phyloP scores from a whole-genome alignment of 2,797 vertebrate species.

The Sebastes cheni region DNA sequence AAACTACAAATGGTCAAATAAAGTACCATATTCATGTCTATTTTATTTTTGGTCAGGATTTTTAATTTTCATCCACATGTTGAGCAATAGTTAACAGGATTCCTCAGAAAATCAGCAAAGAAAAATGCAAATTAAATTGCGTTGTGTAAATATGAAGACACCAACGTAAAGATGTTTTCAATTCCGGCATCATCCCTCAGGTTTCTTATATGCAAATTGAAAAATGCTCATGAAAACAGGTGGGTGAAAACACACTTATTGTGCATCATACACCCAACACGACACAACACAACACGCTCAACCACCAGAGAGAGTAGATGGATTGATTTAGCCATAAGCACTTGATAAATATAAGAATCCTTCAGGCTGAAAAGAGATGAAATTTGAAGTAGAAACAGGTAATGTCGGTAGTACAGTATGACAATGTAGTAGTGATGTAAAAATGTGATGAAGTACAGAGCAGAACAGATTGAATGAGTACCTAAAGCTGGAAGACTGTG shows the following conservation, averaged over 20 bases:
- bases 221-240: background rate
- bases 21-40: background rate
- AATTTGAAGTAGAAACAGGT: background rate
- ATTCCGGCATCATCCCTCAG: background rate
- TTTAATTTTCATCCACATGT: background rate
- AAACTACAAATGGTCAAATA: background rate
- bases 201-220: background rate
- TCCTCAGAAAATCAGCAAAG: background rate
- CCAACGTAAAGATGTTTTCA: background rate
- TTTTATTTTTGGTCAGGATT: background rate
- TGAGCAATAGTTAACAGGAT: background rate
- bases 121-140: background rate
- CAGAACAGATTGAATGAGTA: background rate
- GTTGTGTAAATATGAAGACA: background rate
- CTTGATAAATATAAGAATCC: background rate
- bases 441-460: background rate
- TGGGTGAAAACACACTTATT: background rate
- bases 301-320: background rate
- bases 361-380: background rate
- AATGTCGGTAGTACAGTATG: background rate
- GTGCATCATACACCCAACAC: background rate
- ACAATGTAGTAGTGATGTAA: background rate
- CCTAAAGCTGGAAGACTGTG: background rate
- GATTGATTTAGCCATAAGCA: background rate
- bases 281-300: background rate